These are phyloP conservation scores for Cheilinus undulatus DNA, from an alignment of 2,113 vertebrate species.

Conservation along the genomic window DNA sequence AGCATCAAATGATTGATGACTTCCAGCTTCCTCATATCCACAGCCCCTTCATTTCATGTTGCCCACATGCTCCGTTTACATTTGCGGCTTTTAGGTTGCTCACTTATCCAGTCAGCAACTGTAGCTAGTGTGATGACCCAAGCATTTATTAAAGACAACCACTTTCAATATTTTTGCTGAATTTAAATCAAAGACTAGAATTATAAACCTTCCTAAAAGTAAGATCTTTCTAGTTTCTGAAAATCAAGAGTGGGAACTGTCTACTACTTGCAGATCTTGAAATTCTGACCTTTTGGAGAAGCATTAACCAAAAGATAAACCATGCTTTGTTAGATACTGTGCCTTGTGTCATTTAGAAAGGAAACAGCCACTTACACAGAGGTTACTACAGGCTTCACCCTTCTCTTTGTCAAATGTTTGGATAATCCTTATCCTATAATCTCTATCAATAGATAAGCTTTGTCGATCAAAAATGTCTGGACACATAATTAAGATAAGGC, in stretches of 20 bases:
- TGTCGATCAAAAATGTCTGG: constrained; percentile 31
- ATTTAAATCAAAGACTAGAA: too few relatives aligned
- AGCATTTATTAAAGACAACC: not conserved
- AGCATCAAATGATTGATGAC: constrained; percentile 15
- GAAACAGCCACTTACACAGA: not conserved
- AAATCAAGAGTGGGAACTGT: constrained; percentile 23
- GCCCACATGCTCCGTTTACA: constrained; percentile 10
- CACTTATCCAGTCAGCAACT: not conserved
- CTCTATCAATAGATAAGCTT: constrained; percentile 28
- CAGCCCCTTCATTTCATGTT: constrained; percentile 18
- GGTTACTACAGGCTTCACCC: not conserved
- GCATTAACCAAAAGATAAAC: too few relatives aligned
- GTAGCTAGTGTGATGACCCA: not conserved
- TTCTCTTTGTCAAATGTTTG: constrained; percentile 19
- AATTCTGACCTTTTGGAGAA: too few relatives aligned
- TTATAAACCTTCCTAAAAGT: not conserved
- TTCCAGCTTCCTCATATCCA: constrained; percentile 5
- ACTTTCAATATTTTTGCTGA: not conserved
- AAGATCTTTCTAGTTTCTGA: not conserved
- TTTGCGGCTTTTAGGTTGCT: not conserved
- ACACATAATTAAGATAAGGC: constrained; percentile 47
- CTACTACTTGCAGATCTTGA: not conserved
- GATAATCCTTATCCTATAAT: constrained; percentile 23
- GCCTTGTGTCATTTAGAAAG: not conserved
- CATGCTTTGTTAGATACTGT: not conserved